Evolutionary conservation across 2,888 invertebrate species (phyloP), one percentile per base, ranked within the genome.

Genomic region (Marasmarcha lunaedactyla): DNA sequence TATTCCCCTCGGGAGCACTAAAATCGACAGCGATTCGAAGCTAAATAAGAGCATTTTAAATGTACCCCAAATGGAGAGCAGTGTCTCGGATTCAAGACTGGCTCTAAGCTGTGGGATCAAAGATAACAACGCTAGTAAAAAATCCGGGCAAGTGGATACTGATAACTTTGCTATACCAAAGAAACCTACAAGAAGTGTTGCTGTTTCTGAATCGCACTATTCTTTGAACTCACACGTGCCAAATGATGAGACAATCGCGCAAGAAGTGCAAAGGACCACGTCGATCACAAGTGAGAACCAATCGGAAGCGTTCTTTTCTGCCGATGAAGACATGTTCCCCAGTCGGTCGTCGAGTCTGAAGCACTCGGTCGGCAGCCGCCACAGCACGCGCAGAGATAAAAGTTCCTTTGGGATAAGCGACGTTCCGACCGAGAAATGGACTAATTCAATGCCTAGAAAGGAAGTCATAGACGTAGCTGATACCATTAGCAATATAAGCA

Each of bases 301-400:
- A 54, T 94, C 94, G 0, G 96, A 96, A 71, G 91, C 92, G 38
- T 97, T 95, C 72, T 96, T 94, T 64, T 96, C 96, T 0, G 96
- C 96, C 0, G 95, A 96, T 59, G 96, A 97, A 71, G 96, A 95
- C 52, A 87, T 91, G 54, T 87, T 87, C 49, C 88, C 87, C 14
- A 90, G 89, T 52, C 78, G 89, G 9, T 89, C 89, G 13, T 90
- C 90, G 1, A 90, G 90, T 51, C 66, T 90, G 39, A 84, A 89
- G 43, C 89, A 89, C 63, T 90, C 90, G 0, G 81, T 81, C 35
- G 83, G 78, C 27, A 78, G 77, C 52, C 79, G 83, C 1, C 78
- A 78, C 42, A 79, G 79, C 43, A 73, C 70, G 39, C 69, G 61
- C 1, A 76, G 63, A 55, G 79, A 83, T 15, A 88, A 88, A 48